These are phyloP conservation scores for Plebejus argus DNA, from an alignment of 2,888 invertebrate species.

Conservation along the genomic window DNA sequence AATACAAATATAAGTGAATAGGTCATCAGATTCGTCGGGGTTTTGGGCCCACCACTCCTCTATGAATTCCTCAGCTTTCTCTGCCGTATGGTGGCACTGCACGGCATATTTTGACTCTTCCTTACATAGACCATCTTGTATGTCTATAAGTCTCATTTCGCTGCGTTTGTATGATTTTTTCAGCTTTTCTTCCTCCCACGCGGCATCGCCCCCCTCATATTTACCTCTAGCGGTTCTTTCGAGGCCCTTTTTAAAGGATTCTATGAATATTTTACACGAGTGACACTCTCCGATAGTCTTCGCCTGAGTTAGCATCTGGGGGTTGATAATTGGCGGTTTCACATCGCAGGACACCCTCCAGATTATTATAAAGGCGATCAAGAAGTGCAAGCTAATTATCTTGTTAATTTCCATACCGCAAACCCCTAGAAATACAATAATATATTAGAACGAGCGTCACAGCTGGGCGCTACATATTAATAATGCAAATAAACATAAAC, in stretches of 20 bases:
- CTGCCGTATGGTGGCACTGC: constrained; percentile 92
- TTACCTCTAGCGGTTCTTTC: constrained; percentile 91
- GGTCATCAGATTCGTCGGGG: constrained; percentile 61
- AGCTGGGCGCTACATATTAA: constrained; percentile 1
- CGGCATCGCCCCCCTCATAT: constrained; percentile 95
- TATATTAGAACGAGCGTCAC: not conserved
- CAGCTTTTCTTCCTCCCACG: constrained; percentile 95
- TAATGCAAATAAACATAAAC: constrained; percentile 13
- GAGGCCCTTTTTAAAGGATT: constrained; percentile 90
- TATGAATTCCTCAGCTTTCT: constrained; percentile 89
- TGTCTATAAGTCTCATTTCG: constrained; percentile 94
- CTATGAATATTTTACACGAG: constrained; percentile 86
- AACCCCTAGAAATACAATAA: constrained; percentile 50
- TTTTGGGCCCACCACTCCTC: constrained; percentile 94
- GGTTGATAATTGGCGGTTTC: constrained; percentile 56
- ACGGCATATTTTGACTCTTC: constrained; percentile 86
- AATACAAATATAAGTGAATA: constrained; percentile 88
- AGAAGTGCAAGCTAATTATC: constrained; percentile 40
- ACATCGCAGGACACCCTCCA: constrained; percentile 50
- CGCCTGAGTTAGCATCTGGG: constrained; percentile 57
- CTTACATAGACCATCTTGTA: constrained; percentile 92
- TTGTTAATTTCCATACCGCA: constrained; percentile 48
- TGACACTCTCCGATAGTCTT: constrained; percentile 87
- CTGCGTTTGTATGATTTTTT: constrained; percentile 91
- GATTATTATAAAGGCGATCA: constrained; percentile 41